These are phyloP conservation scores for Rhynchophorus ferrugineus DNA, from an alignment of 1,140 invertebrate genomes.

Conservation along the genomic window DNA sequence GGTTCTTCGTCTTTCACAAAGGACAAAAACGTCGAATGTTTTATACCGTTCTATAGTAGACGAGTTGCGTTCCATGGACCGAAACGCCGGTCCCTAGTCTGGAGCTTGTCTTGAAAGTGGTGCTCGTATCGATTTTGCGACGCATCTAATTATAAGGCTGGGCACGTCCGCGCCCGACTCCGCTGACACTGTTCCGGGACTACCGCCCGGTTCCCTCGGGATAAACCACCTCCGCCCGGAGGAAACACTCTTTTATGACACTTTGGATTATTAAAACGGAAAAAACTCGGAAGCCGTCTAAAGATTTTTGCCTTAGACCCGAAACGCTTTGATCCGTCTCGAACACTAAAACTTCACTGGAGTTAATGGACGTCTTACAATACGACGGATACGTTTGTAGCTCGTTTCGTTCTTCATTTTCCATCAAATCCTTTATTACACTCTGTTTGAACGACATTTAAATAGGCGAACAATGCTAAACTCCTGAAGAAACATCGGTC, in stretches of 20 bases:
- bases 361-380: no score
- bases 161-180: conserved; percentile 37
- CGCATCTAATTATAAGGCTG: conserved; percentile 39
- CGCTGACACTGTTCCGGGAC: conserved; percentile 38
- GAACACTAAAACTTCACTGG: no score
- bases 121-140: conserved; percentile 35
- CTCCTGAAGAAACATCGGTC: no score
- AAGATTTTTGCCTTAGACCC: neutral
- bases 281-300: neutral
- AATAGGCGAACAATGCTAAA: no score
- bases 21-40: no score
- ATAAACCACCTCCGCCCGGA: neutral
- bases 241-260: conserved; percentile 20
- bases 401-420: no score
- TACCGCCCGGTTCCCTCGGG: conserved; percentile 7
- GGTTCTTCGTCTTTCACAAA: no score
- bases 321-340: neutral
- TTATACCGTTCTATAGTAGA: no score
- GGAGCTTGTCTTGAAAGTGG: conserved; percentile 17
- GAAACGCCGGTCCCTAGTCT: conserved; percentile 2
- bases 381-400: no score
- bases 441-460: no score
- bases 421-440: no score
- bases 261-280: conserved; percentile 15
- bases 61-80: no score